Conservation (phyloP, 2,888 invertebrate genomes). For the Drosophila rellima region DNA sequence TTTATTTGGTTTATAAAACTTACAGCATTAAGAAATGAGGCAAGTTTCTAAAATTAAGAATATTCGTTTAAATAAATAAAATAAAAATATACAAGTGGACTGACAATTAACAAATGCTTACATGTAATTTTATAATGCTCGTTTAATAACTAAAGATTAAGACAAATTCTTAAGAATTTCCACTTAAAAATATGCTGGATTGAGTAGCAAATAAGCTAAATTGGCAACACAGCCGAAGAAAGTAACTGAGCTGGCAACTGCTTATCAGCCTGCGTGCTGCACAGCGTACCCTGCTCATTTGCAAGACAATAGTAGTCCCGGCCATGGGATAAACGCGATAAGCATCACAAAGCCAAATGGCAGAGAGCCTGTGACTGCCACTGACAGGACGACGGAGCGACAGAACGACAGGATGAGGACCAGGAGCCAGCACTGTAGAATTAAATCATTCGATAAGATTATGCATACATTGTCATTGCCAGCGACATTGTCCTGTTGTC, state of each 20-base stretch:
- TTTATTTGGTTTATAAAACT: too few relatives aligned
- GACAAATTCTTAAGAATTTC: too few relatives aligned
- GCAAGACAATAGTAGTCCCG: conserved; percentile 39
- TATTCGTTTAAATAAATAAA: too few relatives aligned
- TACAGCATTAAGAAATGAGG: too few relatives aligned
- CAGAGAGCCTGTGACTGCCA: conserved; percentile 11
- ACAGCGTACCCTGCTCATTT: conserved; percentile 58
- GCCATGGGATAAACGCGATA: conserved; percentile 52
- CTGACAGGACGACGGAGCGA: conserved; percentile 31
- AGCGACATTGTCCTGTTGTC: conserved; percentile 39
- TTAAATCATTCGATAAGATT: conserved; percentile 82
- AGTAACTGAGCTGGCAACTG: conserved; percentile 39
- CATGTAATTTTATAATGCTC: too few relatives aligned
- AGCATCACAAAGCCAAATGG: conserved; percentile 56
- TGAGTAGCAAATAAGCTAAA: background rate
- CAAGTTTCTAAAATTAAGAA: too few relatives aligned
- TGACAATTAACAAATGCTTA: too few relatives aligned
- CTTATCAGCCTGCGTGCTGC: conserved; percentile 14
- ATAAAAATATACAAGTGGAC: too few relatives aligned
- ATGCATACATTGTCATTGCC: conserved; percentile 64
- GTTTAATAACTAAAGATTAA: too few relatives aligned
- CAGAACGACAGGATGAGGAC: background rate
- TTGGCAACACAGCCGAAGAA: conserved; percentile 17
- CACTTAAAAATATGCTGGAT: too few relatives aligned
- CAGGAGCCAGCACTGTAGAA: conserved; percentile 57